Percentiles rank a stretch among this genome's conserved stretches.
These are phyloP conservation scores for Orchestes rusci DNA, from an alignment of 2,888 invertebrate species.

Conservation along the genomic window DNA sequence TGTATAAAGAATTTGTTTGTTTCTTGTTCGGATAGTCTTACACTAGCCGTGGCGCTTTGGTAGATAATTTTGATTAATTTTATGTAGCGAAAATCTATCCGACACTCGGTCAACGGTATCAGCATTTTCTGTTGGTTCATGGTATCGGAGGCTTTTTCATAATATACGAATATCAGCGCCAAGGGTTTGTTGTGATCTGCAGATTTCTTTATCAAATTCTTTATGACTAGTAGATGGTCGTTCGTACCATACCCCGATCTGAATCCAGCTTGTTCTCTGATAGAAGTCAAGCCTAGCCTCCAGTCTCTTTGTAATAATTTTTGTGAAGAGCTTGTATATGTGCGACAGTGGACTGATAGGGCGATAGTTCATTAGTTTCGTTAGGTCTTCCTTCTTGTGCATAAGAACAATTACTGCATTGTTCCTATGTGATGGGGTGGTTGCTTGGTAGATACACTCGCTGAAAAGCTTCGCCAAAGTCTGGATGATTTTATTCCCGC, in stretches of 20 bases:
- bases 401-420: not conserved
- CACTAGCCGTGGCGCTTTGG: too few species aligned
- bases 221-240: conserved; percentile 3
- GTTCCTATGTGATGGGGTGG: conserved; percentile 1
- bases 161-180: not conserved
- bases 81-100: not conserved
- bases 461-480: too few species aligned
- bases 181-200: conserved; percentile 2
- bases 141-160: conserved; percentile 1
- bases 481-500: too few species aligned
- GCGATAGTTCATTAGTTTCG: not conserved
- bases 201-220: conserved; percentile 3
- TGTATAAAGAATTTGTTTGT: too few species aligned
- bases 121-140: conserved; percentile 1
- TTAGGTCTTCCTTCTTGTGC: not conserved
- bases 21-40: too few species aligned
- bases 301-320: not conserved
- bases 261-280: conserved; percentile 4
- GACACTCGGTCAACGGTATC: conserved; percentile 5
- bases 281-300: not conserved
- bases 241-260: not conserved
- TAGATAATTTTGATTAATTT: not conserved
- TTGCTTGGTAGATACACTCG: not conserved
- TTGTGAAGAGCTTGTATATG: conserved; percentile 3
- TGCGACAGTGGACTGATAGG: not conserved